Evolutionary conservation across 1,140 invertebrate species (phyloP).

Genomic region (Conus betulinus): DNA sequence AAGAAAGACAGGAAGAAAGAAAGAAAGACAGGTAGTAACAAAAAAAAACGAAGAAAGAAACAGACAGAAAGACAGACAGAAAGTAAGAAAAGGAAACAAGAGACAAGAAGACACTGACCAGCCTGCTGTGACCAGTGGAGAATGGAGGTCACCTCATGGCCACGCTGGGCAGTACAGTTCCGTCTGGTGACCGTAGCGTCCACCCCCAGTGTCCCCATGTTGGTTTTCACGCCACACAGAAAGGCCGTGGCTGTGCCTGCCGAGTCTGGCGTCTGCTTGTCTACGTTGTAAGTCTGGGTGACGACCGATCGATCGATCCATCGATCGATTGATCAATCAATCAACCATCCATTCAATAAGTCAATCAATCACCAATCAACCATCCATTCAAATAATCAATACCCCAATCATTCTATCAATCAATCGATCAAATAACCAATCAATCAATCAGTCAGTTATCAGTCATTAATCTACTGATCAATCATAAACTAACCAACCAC

Average conservation of each 20-base stretch:
- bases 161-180: conserved; percentile 57
- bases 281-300: conserved; percentile 88
- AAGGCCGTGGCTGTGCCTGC: conserved; percentile 92
- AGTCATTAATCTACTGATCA: no score
- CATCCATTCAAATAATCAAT: not conserved
- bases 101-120: conserved; percentile 42
- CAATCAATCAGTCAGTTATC: no score
- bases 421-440: no score
- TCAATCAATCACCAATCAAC: not conserved
- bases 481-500: no score
- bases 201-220: conserved; percentile 86
- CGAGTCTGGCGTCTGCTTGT: conserved; percentile 93
- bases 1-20: no score
- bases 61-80: no score
- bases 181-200: conserved; percentile 81
- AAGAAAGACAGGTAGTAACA: no score
- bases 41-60: no score
- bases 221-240: conserved; percentile 89
- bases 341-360: not conserved
- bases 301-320: no score
- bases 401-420: no score
- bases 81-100: no score
- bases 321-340: no score
- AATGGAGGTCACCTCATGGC: conserved; percentile 80
- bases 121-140: conserved; percentile 82